Conservation (phyloP, 1,140 invertebrate species). For the Pissodes strobi region DNA sequence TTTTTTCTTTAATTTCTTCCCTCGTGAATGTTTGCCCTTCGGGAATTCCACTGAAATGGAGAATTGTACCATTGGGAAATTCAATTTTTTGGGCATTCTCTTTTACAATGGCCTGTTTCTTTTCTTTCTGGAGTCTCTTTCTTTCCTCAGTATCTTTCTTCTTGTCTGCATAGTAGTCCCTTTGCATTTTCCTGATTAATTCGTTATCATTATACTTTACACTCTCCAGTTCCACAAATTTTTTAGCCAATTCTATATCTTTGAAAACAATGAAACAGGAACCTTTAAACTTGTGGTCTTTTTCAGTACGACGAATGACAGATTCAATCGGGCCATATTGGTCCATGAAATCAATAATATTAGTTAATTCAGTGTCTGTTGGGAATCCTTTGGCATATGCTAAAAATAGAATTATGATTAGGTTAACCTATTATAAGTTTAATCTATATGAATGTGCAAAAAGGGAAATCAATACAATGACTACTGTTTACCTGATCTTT, state of each 20-base stretch:
- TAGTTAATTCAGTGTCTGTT: conserved; percentile 68
- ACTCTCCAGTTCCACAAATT: conserved; percentile 64
- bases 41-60: conserved; percentile 67
- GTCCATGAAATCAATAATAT: conserved; percentile 76
- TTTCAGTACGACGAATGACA: conserved; percentile 70
- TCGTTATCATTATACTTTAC: conserved; percentile 75
- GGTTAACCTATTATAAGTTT: too few species aligned
- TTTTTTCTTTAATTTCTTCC: conserved; percentile 72
- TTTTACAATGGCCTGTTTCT: conserved; percentile 55
- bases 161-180: conserved; percentile 74
- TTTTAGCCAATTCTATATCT: conserved; percentile 72
- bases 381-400: conserved; percentile 92
- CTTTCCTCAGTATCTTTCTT: conserved; percentile 67
- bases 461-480: neutral
- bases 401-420: too few species aligned
- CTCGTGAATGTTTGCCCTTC: conserved; percentile 63
- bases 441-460: neutral
- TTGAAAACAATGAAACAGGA: conserved; percentile 87
- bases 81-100: conserved; percentile 54
- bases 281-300: conserved; percentile 79
- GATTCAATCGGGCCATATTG: conserved; percentile 75
- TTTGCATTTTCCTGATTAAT: conserved; percentile 72
- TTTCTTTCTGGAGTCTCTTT: conserved; percentile 61
- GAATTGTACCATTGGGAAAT: conserved; percentile 70
- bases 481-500: conserved; percentile 63